phyloP scores from a whole-genome alignment of 1,140 invertebrate genomes.

The Drosophila kikkawai region DNA sequence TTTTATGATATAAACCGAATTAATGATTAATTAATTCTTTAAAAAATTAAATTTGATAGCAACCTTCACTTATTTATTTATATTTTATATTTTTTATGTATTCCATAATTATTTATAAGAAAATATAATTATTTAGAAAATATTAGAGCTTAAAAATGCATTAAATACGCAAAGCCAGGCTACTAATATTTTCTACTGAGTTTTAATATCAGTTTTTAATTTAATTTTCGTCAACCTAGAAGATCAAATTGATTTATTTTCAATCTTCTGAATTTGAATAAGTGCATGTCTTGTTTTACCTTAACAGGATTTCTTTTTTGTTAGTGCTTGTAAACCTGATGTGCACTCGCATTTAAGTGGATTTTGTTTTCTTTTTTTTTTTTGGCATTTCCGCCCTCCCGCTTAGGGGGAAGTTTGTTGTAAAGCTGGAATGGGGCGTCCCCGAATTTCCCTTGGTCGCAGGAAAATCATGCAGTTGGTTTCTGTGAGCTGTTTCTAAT shows the following conservation, averaged over 20 bases:
- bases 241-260: conserved; percentile 7
- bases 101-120: no score
- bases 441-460: background rate
- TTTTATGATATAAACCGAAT: background rate
- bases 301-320: conserved; percentile 12
- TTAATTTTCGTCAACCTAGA: background rate
- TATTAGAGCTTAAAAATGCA: background rate
- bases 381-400: conserved; percentile 44
- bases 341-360: conserved; percentile 73
- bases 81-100: background rate
- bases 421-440: background rate
- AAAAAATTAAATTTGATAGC: no score
- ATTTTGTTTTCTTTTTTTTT: conserved; percentile 70
- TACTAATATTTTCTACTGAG: background rate
- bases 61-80: background rate
- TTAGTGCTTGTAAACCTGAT: conserved; percentile 44
- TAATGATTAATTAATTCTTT: no score
- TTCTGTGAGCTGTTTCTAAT: conserved; percentile 56
- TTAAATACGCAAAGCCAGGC: background rate
- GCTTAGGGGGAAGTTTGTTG: conserved; percentile 33
- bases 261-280: background rate
- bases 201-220: background rate
- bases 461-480: conserved; percentile 49
- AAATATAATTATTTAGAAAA: no score
- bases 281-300: conserved; percentile 2